Conservation (phyloP, 2,113 vertebrate species). For the Ammodytes dubius region DNA sequence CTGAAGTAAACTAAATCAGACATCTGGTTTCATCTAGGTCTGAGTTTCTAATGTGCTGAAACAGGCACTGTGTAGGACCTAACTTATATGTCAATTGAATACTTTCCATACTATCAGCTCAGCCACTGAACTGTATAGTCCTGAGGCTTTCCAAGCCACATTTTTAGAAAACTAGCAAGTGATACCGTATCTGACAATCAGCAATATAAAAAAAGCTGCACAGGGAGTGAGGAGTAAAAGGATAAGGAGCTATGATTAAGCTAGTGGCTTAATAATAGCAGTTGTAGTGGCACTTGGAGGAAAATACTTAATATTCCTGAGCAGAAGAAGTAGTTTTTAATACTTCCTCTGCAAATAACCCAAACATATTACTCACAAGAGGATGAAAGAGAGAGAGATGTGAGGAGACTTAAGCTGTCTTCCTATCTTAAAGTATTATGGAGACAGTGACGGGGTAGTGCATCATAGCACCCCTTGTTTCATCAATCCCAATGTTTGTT, state of each 20-base stretch:
- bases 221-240: constrained; percentile 12
- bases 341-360: constrained; percentile 17
- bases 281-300: constrained; percentile 22
- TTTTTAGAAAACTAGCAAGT: constrained; percentile 22
- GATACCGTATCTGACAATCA: constrained; percentile 59
- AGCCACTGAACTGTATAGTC: constrained; percentile 1
- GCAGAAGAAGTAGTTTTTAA: constrained; percentile 24
- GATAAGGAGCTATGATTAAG: constrained; percentile 28
- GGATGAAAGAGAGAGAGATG: constrained; percentile 32
- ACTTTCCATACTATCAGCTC: constrained; percentile 10
- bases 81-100: not conserved
- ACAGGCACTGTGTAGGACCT: not conserved
- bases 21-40: not conserved
- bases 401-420: constrained; percentile 32
- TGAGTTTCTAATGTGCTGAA: not conserved
- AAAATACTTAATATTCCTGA: constrained; percentile 33
- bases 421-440: constrained; percentile 38
- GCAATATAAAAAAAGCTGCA: constrained; percentile 34
- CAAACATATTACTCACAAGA: constrained; percentile 5
- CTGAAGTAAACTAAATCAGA: not conserved
- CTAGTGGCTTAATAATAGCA: constrained; percentile 60
- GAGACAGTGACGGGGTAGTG: constrained; percentile 19
- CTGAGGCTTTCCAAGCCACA: not conserved
- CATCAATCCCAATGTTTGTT: not conserved
- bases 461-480: constrained; percentile 5